These are phyloP conservation scores for Kryphioiulus occultus DNA, from an alignment of 2,888 invertebrate species.

Conservation along the genomic window DNA sequence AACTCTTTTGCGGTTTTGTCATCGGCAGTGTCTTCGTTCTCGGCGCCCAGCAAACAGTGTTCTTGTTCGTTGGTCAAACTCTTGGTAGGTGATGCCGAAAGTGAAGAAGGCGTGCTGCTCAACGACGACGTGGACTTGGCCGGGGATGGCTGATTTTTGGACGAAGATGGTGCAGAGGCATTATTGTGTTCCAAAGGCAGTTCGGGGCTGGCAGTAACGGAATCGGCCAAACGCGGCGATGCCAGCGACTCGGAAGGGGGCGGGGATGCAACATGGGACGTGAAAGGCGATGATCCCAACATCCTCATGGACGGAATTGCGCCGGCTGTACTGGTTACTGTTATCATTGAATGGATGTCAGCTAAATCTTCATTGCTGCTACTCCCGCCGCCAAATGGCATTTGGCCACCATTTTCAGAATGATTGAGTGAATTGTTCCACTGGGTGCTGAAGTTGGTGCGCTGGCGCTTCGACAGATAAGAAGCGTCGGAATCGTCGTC, in stretches of 20 bases:
- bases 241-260: slow-evolving; percentile 57
- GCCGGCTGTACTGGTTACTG: slow-evolving; percentile 70
- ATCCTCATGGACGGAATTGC: slow-evolving; percentile 51
- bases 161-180: slow-evolving; percentile 61
- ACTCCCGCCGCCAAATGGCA: background rate
- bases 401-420: background rate
- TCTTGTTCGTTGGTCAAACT: slow-evolving; percentile 19
- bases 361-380: slow-evolving; percentile 71
- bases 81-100: slow-evolving; percentile 43
- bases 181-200: slow-evolving; percentile 51
- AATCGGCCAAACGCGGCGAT: slow-evolving; percentile 56
- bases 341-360: slow-evolving; percentile 84
- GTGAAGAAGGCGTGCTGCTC: slow-evolving; percentile 40
- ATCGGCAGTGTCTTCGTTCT: slow-evolving; percentile 39
- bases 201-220: slow-evolving; percentile 57
- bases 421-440: background rate
- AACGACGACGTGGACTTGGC: slow-evolving; percentile 39
- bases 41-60: background rate
- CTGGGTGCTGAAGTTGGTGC: background rate
- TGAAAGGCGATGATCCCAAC: slow-evolving; percentile 55
- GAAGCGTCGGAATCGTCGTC: background rate
- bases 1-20: slow-evolving; percentile 64
- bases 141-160: slow-evolving; percentile 29
- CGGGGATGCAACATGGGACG: slow-evolving; percentile 50
- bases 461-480: background rate